These are phyloP conservation scores for Trichonephila clavipes DNA, from an alignment of 1,140 invertebrate genomes.

Conservation along the genomic window DNA sequence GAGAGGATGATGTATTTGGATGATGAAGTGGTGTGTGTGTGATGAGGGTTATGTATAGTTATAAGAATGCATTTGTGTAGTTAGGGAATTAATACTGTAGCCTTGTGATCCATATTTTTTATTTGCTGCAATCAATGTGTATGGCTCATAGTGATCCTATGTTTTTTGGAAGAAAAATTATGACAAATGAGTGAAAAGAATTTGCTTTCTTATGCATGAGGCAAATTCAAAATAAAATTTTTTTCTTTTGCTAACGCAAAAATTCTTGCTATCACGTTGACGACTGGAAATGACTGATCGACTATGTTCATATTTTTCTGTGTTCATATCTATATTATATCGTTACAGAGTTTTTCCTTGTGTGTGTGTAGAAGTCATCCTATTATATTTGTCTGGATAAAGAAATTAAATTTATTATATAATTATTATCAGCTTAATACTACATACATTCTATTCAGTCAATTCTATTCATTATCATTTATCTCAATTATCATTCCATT, in stretches of 20 bases:
- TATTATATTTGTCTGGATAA: conserved; percentile 56
- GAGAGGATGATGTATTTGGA: neutral
- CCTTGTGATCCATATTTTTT: neutral
- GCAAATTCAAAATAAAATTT: neutral
- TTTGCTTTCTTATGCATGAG: neutral
- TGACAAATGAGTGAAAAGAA: neutral
- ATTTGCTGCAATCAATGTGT: neutral
- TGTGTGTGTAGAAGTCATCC: conserved; percentile 67
- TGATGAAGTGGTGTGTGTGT: neutral
- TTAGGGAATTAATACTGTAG: conserved; percentile 2
- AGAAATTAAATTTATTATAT: conserved; percentile 24
- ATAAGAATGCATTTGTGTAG: conserved; percentile 9
- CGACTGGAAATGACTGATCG: conserved; percentile 68
- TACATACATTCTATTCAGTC: conserved; percentile 55
- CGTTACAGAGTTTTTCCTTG: conserved; percentile 43
- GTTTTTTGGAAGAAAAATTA: neutral
- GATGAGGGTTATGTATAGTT: neutral
- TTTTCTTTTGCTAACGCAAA: conserved; percentile 14
- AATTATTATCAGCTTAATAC: conserved; percentile 54
- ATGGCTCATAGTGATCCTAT: neutral
- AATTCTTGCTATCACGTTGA: conserved; percentile 68
- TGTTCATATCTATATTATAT: conserved; percentile 68
- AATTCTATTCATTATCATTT: conserved; percentile 53
- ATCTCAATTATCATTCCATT: conserved; percentile 69
- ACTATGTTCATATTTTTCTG: conserved; percentile 71